A percentile compares a stretch with the other conserved stretches of the same genome.
Conservation (phyloP, 2,113 vertebrate species). For the Stigmatopora nigra region DNA sequence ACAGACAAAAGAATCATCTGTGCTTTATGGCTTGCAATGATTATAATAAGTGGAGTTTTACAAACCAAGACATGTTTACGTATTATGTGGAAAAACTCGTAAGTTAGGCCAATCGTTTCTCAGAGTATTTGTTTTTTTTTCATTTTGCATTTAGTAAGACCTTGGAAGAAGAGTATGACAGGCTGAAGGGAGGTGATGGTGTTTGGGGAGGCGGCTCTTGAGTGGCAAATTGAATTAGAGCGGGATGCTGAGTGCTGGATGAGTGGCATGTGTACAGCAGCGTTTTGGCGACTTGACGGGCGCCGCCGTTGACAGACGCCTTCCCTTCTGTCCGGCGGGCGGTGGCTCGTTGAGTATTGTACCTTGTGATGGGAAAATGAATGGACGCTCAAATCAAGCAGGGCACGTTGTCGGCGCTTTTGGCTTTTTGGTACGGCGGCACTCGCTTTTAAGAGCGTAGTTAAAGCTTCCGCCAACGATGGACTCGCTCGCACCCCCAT, state of each 20-base stretch:
- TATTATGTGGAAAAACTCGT: not conserved
- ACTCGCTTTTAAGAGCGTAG: slow-evolving; percentile 8
- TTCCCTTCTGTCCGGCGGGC: not conserved
- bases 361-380: slow-evolving; percentile 1
- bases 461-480: not conserved
- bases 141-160: no score
- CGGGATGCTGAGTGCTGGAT: slow-evolving; percentile 53
- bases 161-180: slow-evolving; percentile 47
- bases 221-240: slow-evolving; percentile 69
- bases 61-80: slow-evolving; percentile 55
- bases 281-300: slow-evolving; percentile 48
- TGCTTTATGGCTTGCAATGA: slow-evolving; percentile 61
- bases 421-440: slow-evolving; percentile 22
- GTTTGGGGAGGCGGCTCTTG: slow-evolving; percentile 20
- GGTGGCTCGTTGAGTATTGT: not conserved
- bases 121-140: no score
- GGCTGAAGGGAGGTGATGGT: slow-evolving; percentile 10
- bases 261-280: slow-evolving; percentile 66
- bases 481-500: not conserved
- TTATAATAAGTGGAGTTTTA: slow-evolving; percentile 64
- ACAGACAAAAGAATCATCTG: slow-evolving; percentile 42
- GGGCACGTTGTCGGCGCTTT: slow-evolving; percentile 18
- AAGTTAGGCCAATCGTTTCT: not conserved
- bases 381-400: slow-evolving; percentile 11
- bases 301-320: slow-evolving; percentile 49